Base-by-base conservation (phyloP, 2,888 invertebrate species). In the Parapristionchus giblindavisi region DNA sequence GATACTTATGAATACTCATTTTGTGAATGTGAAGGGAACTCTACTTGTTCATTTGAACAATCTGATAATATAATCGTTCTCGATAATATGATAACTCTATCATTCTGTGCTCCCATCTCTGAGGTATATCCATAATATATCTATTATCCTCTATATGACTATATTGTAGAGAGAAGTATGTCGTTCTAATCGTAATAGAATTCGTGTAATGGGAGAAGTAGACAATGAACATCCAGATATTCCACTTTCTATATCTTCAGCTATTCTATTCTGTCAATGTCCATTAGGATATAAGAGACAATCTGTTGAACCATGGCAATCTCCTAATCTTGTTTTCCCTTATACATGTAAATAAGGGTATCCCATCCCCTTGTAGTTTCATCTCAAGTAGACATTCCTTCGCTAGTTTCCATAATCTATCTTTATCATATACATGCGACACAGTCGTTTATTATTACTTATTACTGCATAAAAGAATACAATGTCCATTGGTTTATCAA, bases 11-110 rank as follows among this genome's bases (percentile, higher is more conserved):
- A 29, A 3, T 38, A 51, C 6, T 8, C 21, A 0, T 40, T 70
- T 11, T 70, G 70, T n/a, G 32, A 54, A 21, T 70, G 70, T 29
- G 11, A 1, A 27, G n/a, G 38, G 24, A 70, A 70, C 27, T 54
- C 70, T 5, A 70, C 70, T 14, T 70, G 70, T 38, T 70, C 70
- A 17, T 14, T 70, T n/a, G 54, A 70, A 6, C 34, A 54, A 17
- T 24, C n/a, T 17, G 52, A 70, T 21, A 48, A 2, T n/a, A 54
- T 5, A 21, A 70, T 70, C n/a, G 8, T 38, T 21, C 38, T 70
- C 2, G 70, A 70, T 34, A 27, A 70, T 24, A 36, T 21, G 32
- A 24, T 70, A 3, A 14, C 36, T 27, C 27, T 68, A 32, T 32
- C 68, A 29, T 68, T 68, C 34, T 68, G 68, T 24, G 24, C 34